A percentile compares a stretch with the other conserved stretches of the same genome.
phyloP scores from a whole-genome alignment of 2,797 vertebrate species.

The Pipistrellus pygmaeus region DNA sequence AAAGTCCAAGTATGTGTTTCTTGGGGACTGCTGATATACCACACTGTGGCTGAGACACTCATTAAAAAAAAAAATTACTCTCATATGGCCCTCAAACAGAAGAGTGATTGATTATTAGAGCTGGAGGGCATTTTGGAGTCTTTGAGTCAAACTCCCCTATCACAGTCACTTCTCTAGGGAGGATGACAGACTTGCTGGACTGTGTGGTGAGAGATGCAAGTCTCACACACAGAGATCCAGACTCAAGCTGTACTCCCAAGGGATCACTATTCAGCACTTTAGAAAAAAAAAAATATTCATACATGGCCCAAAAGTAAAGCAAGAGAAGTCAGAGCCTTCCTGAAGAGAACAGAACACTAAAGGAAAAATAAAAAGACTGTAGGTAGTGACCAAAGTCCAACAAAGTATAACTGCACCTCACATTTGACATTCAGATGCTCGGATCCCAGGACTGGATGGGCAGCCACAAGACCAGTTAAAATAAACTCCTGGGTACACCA shows the following conservation, averaged over 20 bases:
- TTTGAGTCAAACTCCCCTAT: neutral
- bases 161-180: neutral
- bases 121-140: neutral
- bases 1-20: conserved; percentile 22
- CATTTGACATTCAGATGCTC: neutral
- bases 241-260: neutral
- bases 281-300: neutral
- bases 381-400: neutral
- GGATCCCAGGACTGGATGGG: neutral
- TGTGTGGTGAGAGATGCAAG: neutral
- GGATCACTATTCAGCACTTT: neutral
- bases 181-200: neutral
- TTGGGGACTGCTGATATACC: neutral
- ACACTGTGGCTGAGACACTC: neutral
- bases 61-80: neutral
- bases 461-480: neutral
- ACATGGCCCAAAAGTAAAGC: neutral
- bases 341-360: neutral
- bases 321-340: neutral
- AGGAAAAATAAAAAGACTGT: neutral
- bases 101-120: neutral
- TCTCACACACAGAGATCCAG: neutral
- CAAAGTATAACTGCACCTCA: neutral
- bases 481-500: neutral
- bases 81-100: neutral